These are phyloP conservation scores for Bolinopsis microptera DNA, from an alignment of 37 sponge, comb jelly and placozoan species.

Conservation along the genomic window DNA sequence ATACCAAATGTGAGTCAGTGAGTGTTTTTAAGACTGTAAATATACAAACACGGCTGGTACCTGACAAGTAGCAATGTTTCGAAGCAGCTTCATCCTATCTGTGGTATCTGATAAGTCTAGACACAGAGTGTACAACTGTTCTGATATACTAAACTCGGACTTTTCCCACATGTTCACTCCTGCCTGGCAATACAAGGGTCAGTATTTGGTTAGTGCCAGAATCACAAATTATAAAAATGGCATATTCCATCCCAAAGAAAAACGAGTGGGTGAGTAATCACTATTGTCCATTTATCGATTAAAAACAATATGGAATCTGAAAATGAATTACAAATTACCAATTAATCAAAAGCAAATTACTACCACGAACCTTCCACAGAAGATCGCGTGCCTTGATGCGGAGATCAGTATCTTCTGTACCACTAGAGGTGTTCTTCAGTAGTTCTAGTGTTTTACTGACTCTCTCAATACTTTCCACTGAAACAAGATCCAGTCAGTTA, in stretches of 20 bases:
- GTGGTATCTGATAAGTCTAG: neutral
- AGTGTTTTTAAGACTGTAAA: no score
- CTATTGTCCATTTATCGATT: no score
- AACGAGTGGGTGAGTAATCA: no score
- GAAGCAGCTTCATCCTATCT: neutral
- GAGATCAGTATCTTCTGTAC: neutral
- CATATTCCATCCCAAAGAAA: no score
- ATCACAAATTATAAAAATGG: no score
- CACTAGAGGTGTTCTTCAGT: neutral
- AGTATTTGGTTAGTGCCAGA: no score
- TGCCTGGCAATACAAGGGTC: neutral
- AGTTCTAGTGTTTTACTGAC: neutral
- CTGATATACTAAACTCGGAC: neutral
- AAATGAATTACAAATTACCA: no score
- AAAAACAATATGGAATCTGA: no score
- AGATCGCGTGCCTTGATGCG: neutral
- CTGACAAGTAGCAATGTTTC: neutral
- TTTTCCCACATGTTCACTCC: neutral
- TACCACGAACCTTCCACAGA: neutral
- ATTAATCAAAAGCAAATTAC: no score
- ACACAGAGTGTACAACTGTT: neutral
- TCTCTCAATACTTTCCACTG: neutral
- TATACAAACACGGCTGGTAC: no score
- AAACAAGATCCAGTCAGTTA: no score
- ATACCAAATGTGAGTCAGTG: no score